Evolutionary conservation across 2,113 vertebrate species (phyloP), one percentile per base, ranked within the genome.

Genomic region (Caranx ignobilis): DNA sequence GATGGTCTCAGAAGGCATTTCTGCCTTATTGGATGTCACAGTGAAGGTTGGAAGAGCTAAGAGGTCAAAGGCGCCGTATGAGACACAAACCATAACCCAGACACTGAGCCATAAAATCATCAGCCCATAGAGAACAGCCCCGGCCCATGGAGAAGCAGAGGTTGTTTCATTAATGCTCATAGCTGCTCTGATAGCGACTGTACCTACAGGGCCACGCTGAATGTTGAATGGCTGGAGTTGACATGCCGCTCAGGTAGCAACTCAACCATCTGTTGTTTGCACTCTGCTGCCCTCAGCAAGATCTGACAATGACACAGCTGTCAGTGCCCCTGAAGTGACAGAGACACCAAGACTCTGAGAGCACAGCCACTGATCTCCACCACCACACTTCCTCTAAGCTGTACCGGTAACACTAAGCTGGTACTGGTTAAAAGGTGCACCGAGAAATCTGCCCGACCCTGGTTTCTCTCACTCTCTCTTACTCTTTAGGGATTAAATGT

Each of bases 241-340:
- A 72, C 86, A 62, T 37, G 63, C 60, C 62, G 81, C 63, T 75
- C 86, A 87, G 89, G 77, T 87, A 84, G 43, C 32, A 80, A 68
- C 79, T 70, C 54, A 34, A 50, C 82, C 90, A 90, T 87, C 90
- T 93, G 92, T 75, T 91, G 86, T 89, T 91, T 92, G 85, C 70
- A 69, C 68, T 63, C 71, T 48, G 76, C 75, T 87, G 81, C 79
- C 83, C 84, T 85, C 74, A 65, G 83, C 73, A 71, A 82, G 80
- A 83, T 84, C 78, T 81, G 83, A 88, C 84, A 89, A 79, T 81
- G 79, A 88, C 88, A 82, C 77, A 82, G 60, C 84, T 71, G 87
- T 50, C 63, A 41, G 73, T 31, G 64, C n/a, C 56, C 37, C 77
- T 32, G 77, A 65, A 35, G 35, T 52, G 77, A 81, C 66, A 69